Base-by-base conservation (phyloP, 2,888 invertebrate genomes). In the Eupeodes luniger region DNA sequence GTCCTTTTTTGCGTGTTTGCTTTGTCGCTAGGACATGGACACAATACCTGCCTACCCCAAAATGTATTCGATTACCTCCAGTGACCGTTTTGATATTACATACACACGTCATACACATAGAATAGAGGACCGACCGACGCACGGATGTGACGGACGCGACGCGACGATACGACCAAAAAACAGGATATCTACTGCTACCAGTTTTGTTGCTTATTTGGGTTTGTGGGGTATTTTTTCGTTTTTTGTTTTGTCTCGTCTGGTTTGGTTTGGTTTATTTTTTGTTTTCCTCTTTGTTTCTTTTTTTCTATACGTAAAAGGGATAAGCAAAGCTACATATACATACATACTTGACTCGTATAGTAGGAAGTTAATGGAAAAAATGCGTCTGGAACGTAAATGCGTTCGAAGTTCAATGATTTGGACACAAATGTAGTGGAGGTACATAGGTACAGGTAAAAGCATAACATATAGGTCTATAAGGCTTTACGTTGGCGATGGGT, bases 1-100 rank as follows among this genome's bases (percentile, higher is more conserved):
- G 40, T 34, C 40, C 82, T 82, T 57, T 40, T 72, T 77, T 77
- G 55, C 55, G 55, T 72, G 47, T 72, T 59, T 72, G 72, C 59
- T 59, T 72, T 72, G 72, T 72, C 59, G 70, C 67, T 67, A 62
- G 70, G 76, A 75, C 80, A 84, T 78, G 69, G 47, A 47, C 51
- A 69, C 70, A 76, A 81, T 81, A 53, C 67, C 40, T 40, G 40
- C 40, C 51, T 85, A 61, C 78, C 55, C 74, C 66, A 62, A 80
- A 84, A 88, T 62, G 88, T 85, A 85, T 88, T 88, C 85, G 81
- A 88, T 88, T 88, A 84, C 88, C 61, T 57, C 14, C 14, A 55
- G 11, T 44, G 40, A 6, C 3, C 11, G 19, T 2, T 59, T 4
- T 14, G 9, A 1, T 2, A 27, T 12, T 27, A 12, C 1, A 19